Percentiles rank a stretch among this genome's conserved stretches.
These are phyloP conservation scores for Hippopotamus amphibius DNA, from an alignment of 2,113 vertebrate species.

Conservation along the genomic window DNA sequence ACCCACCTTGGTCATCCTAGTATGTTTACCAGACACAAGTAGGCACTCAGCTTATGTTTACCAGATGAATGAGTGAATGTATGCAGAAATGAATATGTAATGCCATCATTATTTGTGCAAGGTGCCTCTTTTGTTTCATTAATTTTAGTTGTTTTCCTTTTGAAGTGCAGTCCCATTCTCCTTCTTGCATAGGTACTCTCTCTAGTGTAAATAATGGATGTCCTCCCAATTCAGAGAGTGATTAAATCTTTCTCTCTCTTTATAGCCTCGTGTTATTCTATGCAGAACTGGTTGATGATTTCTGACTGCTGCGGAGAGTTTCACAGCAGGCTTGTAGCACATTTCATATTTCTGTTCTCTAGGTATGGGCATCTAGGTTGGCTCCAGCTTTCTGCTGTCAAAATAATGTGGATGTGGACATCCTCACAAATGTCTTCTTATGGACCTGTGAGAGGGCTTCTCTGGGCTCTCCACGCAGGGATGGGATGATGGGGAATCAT, in stretches of 20 bases:
- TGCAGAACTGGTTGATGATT: background rate
- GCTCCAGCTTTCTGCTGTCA: background rate
- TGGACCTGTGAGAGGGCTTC: background rate
- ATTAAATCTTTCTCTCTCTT: background rate
- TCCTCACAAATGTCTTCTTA: background rate
- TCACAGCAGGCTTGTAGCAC: background rate
- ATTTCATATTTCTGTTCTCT: background rate
- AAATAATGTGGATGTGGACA: background rate
- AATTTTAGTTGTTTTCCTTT: slow-evolving; percentile 23
- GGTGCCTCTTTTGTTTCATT: background rate
- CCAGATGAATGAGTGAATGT: background rate
- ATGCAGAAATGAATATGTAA: background rate
- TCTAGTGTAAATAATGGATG: background rate
- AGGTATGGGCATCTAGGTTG: background rate
- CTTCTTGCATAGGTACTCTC: background rate
- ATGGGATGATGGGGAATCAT: background rate
- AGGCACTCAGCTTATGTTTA: background rate
- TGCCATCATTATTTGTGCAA: background rate
- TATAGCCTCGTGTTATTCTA: background rate
- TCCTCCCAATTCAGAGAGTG: background rate
- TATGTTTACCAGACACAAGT: background rate
- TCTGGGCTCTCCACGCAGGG: background rate
- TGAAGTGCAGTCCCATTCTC: background rate
- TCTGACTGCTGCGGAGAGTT: background rate
- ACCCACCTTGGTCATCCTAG: background rate